Percentiles rank a stretch among this genome's conserved stretches.
These are phyloP conservation scores for Misgurnus anguillicaudatus DNA, from an alignment of 2,113 vertebrate species.

Conservation along the genomic window DNA sequence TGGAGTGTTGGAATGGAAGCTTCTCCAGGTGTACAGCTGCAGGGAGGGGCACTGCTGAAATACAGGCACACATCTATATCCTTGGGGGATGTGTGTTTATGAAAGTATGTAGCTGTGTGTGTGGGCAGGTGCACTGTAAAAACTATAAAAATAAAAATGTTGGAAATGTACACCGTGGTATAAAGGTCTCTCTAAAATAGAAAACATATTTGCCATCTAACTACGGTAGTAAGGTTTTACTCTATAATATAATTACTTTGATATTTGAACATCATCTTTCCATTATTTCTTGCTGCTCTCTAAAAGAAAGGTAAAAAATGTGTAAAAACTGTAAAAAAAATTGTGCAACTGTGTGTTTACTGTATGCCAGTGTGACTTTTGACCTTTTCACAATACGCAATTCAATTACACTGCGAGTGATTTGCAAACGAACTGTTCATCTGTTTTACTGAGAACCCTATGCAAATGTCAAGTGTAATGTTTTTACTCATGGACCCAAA, in stretches of 20 bases:
- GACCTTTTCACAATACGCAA: slow-evolving; percentile 65
- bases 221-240: too few relatives aligned
- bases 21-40: slow-evolving; percentile 77
- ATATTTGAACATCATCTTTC: too few relatives aligned
- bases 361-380: slow-evolving; percentile 12
- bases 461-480: slow-evolving; percentile 50
- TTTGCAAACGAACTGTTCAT: slow-evolving; percentile 62
- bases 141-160: neutral
- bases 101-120: slow-evolving; percentile 36
- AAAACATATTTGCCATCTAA: too few relatives aligned
- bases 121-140: neutral
- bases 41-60: slow-evolving; percentile 62
- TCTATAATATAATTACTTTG: too few relatives aligned
- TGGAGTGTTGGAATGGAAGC: slow-evolving; percentile 73
- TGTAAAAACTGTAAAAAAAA: too few relatives aligned
- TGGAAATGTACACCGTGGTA: too few relatives aligned
- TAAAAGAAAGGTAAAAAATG: too few relatives aligned
- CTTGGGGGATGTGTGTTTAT: slow-evolving; percentile 53
- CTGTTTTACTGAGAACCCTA: slow-evolving; percentile 59
- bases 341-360: neutral
- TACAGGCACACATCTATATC: slow-evolving; percentile 50
- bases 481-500: slow-evolving; percentile 49
- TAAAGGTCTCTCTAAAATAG: too few relatives aligned
- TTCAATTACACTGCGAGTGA: slow-evolving; percentile 62
- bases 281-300: too few relatives aligned